Evolutionary conservation across 2,888 invertebrate species (phyloP), one percentile per base, ranked within the genome.

Genomic region (Dryobotodes eremita): DNA sequence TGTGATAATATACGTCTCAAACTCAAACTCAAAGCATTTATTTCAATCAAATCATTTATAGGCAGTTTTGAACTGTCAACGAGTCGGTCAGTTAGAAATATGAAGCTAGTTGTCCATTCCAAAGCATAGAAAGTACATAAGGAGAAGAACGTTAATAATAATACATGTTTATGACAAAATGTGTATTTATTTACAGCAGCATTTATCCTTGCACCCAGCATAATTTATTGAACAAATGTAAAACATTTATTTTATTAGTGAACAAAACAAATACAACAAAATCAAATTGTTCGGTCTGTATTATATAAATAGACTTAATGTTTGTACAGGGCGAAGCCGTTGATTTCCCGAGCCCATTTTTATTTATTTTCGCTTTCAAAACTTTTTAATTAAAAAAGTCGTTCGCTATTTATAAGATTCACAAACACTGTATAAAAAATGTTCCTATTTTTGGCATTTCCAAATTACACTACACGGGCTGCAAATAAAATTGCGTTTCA

Each of bases 361-460:
- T 76, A 70, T 83, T 75, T 75, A 76, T 62, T 57, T 73, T 71
- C 53, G 42, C 70, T 20, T 71, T 66, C 69, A 71, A 83, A 75
- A 86, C 79, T 84, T 78, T 83, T 70, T 83, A 75, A 86, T 86
- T 79, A 79, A 86, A 86, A 83, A 86, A 83, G 72, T 79, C 72
- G 26, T 55, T 66, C 61, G 70, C 66, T 79, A 86, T 86, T 75
- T 71, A 79, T 79, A 75, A 86, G 57, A 73, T 70, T 46, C 48
- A 65, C 57, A 79, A 75, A 83, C 61, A 84, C 65, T 31, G 69
- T 57, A 68, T 26, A 70, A 77, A 79, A 80, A 77, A 80, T 31
- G 77, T 77, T 26, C 23, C 55, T 53, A 72, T 79, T 83, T 86
- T 66, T 48, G n/a, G 48, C 31, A 70, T 62, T 79, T 31, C 13